Evolutionary conservation across 2,888 invertebrate genomes (phyloP), one percentile per base, ranked within the genome.

Genomic region (Hoplodrina blanda): DNA sequence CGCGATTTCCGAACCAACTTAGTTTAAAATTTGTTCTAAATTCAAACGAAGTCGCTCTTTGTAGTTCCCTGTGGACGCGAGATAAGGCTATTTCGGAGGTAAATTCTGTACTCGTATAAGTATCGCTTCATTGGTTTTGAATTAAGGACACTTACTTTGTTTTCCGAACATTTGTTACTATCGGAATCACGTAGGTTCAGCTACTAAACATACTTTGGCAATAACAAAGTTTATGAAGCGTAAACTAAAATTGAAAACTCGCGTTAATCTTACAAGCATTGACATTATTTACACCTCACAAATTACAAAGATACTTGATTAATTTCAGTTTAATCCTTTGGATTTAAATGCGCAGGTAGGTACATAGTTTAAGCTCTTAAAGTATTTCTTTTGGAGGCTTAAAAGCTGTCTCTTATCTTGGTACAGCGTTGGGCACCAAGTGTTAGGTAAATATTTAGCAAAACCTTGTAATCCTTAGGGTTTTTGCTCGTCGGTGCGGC

Each of bases 371-470:
- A 71, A 81, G 78, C 74, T 69, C 71, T 82, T 73, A 73, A 86
- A 85, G 78, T 81, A 82, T 87, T 86, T 86, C 82, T 85, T 86
- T 83, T 71, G 75, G 72, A 65, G 74, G 83, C 73, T 84, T 85
- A 74, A 62, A 69, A 75, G 78, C 68, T 57, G 73, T 67, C 73
- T 76, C 80, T 87, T 86, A 87, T 87, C 85, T 81, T 71, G 64
- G 70, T 80, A 57, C 63, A 80, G 74, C 84, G 83, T 84, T 82
- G 85, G 73, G 78, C 70, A 85, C 86, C 87, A 89, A 92, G 90
- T 92, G 91, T 90, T 90, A 88, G 88, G 90, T 91, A 92, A 93
- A 94, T 94, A 93, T 94, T 94, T 93, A 91, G 88, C 89, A 87
- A 89, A 88, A 90, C 89, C 87, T 83, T 88, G 89, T 94, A 93